Evolutionary conservation across 2,888 invertebrate genomes (phyloP), one percentile per base, ranked within the genome.

Genomic region (Cataglyphis livida): DNA sequence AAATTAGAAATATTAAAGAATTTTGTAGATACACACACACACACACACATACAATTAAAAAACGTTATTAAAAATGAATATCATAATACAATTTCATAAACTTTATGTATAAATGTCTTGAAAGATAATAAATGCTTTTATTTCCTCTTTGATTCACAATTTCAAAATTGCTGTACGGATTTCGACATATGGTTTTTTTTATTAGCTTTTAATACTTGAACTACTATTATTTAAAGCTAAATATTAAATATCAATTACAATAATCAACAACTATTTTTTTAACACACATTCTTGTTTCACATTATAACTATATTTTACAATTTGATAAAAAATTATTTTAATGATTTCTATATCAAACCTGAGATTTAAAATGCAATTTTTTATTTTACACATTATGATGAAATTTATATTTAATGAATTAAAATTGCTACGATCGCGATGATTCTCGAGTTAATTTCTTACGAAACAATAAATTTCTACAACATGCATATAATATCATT

Each of bases 401-500:
- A 70, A 70, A 70, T 70, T 59, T 18, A 3, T 59, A 70, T 44
- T 18, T 3, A n/a, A 61, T 15, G 18, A 5, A 79, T 48, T 79
- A 44, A 4, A 18, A 57, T 48, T n/a, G 9, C 9, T 15, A 18
- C 15, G 25, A 44, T 28, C n/a, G 35, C 6, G 15, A 32, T 35
- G 59, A 70, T 12, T 59, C 71, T 61, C 44, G 57, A n/a, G 44
- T 79, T 71, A 79, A 79, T 79, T 79, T 78, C 57, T 59, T 18
- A 35, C 21, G 44, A 61, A 79, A 78, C 70, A 25, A 79, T 71
- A 61, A 79, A 59, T 79, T 71, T 61, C 44, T 57, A 64, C 25
- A 51, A 59, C 71, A 35, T n/a, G 59, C 28, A 57, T 59, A 71
- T 71, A 79, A 79, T 71, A 61, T 71, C 59, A n/a, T 79, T 79